Conservation (phyloP, 2,888 invertebrate genomes). For the Synergus laeviventris region DNA sequence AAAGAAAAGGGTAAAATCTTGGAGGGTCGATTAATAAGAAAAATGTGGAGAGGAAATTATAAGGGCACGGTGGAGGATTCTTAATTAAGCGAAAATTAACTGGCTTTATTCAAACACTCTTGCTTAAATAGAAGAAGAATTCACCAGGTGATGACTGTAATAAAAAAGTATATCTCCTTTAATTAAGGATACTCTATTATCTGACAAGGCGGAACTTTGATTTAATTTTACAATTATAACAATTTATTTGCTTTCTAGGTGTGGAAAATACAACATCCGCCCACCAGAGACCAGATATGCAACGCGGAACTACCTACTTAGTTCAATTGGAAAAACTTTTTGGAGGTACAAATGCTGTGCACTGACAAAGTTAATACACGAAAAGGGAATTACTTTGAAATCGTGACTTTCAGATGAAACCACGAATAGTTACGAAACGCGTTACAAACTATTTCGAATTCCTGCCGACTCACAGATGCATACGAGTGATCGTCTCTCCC, state of each 20-base stretch:
- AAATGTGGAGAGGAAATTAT: neutral
- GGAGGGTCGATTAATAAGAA: neutral
- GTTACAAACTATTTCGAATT: conserved; percentile 37
- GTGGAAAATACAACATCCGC: neutral
- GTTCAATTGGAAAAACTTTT: neutral
- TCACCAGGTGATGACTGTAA: neutral
- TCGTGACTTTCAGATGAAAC: conserved; percentile 22
- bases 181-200: neutral
- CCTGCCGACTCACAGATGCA: neutral
- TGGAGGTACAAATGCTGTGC: neutral
- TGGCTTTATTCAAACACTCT: neutral
- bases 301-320: conserved; percentile 5
- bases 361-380: conserved; percentile 16
- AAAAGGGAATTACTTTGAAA: conserved; percentile 30
- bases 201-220: neutral
- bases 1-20: neutral
- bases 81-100: conserved; percentile 6
- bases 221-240: neutral
- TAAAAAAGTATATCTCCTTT: neutral
- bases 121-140: neutral
- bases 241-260: neutral
- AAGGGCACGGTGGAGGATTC: neutral
- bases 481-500: conserved; percentile 28
- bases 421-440: conserved; percentile 26
- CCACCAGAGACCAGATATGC: neutral